These are phyloP conservation scores for Pristionchus maxplancki DNA, from an alignment of 2,888 invertebrate species.

Conservation along the genomic window DNA sequence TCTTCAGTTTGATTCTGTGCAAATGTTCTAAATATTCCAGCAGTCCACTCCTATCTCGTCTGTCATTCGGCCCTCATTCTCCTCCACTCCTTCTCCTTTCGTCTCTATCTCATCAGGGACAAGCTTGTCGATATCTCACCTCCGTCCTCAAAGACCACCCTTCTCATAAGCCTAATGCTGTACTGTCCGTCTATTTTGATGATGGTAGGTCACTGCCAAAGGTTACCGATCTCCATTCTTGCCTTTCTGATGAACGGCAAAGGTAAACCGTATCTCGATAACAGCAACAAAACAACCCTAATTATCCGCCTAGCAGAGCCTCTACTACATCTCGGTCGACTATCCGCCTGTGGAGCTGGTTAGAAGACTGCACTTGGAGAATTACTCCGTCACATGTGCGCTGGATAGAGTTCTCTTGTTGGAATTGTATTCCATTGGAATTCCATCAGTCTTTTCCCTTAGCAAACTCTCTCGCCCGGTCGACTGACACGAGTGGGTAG, in stretches of 20 bases:
- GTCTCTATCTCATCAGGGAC: not conserved
- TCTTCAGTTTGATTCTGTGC: not conserved
- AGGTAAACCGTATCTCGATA: no score
- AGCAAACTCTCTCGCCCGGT: no score
- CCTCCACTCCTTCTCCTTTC: conserved; percentile 8
- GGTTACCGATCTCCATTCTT: not conserved
- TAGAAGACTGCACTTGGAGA: not conserved
- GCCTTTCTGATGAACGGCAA: not conserved
- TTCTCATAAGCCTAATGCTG: not conserved
- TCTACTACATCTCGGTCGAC: not conserved
- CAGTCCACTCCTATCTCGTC: not conserved
- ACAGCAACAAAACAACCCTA: not conserved
- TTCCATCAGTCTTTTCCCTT: no score
- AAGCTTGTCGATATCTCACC: not conserved
- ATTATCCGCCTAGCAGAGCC: not conserved
- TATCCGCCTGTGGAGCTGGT: not conserved
- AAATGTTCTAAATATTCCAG: not conserved
- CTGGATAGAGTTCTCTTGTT: no score
- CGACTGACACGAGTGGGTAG: no score
- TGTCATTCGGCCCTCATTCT: not conserved
- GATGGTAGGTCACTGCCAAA: not conserved
- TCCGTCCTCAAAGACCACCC: not conserved
- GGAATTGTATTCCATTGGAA: no score
- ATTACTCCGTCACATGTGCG: not conserved
- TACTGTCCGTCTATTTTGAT: not conserved